phyloP scores from a whole-genome alignment of 2,888 invertebrate genomes.

The Theretra japonica region DNA sequence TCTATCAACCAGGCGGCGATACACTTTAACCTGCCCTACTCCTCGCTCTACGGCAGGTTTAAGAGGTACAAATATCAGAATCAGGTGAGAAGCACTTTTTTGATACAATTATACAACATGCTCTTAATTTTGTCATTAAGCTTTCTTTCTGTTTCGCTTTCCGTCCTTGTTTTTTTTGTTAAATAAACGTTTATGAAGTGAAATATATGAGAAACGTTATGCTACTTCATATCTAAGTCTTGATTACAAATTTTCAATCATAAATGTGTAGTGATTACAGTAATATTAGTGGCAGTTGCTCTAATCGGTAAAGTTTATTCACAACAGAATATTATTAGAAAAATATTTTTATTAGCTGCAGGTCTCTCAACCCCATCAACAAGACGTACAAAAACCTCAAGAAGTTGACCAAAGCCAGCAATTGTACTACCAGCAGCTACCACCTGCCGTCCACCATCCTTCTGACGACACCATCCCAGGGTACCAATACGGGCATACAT shows the following conservation, averaged over 20 bases:
- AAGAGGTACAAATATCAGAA: constrained; percentile 93
- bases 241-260: no score
- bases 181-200: no score
- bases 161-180: no score
- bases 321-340: no score
- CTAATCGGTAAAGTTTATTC: no score
- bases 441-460: constrained; percentile 33
- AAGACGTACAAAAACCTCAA: constrained; percentile 45
- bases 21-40: constrained; percentile 95
- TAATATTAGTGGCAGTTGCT: no score
- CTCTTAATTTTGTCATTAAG: no score
- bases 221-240: no score
- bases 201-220: no score
- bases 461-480: constrained; percentile 36
- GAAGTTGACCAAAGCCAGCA: constrained; percentile 48
- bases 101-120: no score
- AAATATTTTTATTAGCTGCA: constrained; percentile 9
- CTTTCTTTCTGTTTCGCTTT: no score
- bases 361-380: constrained; percentile 47
- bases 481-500: constrained; percentile 40
- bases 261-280: no score
- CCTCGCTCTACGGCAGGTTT: constrained; percentile 94
- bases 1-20: constrained; percentile 97
- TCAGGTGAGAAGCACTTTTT: constrained; percentile 58
- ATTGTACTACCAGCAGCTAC: constrained; percentile 63